Base-by-base conservation (phyloP, 2,888 invertebrate species). In the Empis livida region DNA sequence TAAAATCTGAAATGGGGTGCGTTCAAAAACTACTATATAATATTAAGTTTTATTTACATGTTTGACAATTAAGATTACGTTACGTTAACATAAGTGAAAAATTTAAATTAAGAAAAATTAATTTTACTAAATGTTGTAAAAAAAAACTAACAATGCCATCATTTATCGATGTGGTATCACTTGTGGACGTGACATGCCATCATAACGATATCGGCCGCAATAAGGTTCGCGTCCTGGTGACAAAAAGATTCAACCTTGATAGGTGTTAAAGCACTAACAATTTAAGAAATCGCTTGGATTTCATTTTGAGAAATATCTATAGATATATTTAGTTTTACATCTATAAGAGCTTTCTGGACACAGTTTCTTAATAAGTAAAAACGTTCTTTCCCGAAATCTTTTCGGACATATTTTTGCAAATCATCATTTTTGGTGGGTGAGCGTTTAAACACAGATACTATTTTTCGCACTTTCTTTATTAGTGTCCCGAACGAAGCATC, bases 341-440 rank as follows among this genome's bases (percentile, higher is more conserved):
- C 42, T 23, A 20, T 42, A 23, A 42, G 5, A 23, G 23, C 42
- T 42, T 42, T 42, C 8, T 42, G 42, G 23, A 23, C 23, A 27
- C 13, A 42, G n/a, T 42, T n/a, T 42, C 8, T 42, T n/a, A 42
- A 10, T 42, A n/a, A 27, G n/a, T 42, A 42, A 14, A 42, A 42
- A n/a, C 23, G 17, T 42, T 42, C 23, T 9, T 35, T 35, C 6
- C 35, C 35, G n/a, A 35, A 35, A n/a, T 35, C 35, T 35, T 11
- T 13, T 8, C 35, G 10, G n/a, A 35, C 9, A 35, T 35, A 35
- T 35, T 35, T 11, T 13, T 35, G 35, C 10, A 52, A 45, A 16
- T 32, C 23, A 44, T 50, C 50, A 50, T 51, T 46, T 37, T 37
- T 42, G 6, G 35, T 20, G 10, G 42, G 41, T 23, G 45, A 45